Base-by-base conservation (phyloP, 1,140 invertebrate genomes). In the Delia radicum region DNA sequence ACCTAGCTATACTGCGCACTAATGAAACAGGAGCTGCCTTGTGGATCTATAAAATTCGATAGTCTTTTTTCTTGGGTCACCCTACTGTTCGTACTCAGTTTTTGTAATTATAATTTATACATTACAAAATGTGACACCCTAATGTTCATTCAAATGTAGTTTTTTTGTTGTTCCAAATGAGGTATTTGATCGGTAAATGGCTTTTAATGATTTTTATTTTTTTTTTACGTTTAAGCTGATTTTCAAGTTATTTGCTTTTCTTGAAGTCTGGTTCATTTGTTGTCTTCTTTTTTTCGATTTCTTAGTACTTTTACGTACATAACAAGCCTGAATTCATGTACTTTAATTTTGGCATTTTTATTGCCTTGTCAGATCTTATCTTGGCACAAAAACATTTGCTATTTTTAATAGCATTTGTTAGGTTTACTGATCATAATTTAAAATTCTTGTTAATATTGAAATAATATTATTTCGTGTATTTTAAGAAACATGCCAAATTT, bases 111-210 rank as follows among this genome's bases (percentile, higher is more conserved):
- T n/a, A n/a, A n/a, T n/a, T n/a, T n/a, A n/a, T n/a, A n/a, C n/a
- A n/a, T n/a, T n/a, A n/a, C n/a, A n/a, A n/a, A n/a, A n/a, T n/a
- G n/a, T n/a, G n/a, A n/a, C n/a, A n/a, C n/a, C n/a, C n/a, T n/a
- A n/a, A n/a, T n/a, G n/a, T n/a, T n/a, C n/a, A n/a, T n/a, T n/a
- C n/a, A n/a, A n/a, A n/a, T n/a, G n/a, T n/a, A n/a, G n/a, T n/a
- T n/a, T 10, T 21, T 24, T 28, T 33, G n/a, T 69, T 69, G 65
- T 69, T 33, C 65, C 29, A 69, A 69, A 69, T 69, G 29, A 69
- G 29, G 29, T 69, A 69, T 69, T 37, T 69, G 65, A 33, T 69
- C 65, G 65, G 65, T 69, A 69, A 69, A 69, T 69, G 65, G 65
- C 29, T 33, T 69, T 69, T 69, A 69, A 37, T 69, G 65, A 37